Evolutionary conservation across 2,113 vertebrate genomes (phyloP).

Genomic region (Vidua macroura): DNA sequence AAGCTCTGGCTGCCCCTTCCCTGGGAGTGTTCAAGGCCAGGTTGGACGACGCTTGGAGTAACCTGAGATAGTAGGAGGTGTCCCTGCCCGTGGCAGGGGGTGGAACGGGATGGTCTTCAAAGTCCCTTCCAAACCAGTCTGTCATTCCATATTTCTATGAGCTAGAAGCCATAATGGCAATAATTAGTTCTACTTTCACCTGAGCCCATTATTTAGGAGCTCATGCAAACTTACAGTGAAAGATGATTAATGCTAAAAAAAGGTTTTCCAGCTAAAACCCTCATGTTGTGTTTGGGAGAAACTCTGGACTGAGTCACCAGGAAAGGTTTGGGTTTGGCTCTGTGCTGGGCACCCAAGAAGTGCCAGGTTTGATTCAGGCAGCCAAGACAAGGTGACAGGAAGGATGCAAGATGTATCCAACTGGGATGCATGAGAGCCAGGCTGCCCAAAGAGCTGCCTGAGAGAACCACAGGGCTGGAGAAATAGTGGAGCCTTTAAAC

Average conservation of each 20-base stretch:
- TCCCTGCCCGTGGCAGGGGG: neutral
- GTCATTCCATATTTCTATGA: neutral
- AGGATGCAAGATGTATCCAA: neutral
- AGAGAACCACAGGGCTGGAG: neutral
- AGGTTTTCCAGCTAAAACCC: neutral
- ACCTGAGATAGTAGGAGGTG: neutral
- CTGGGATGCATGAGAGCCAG: neutral
- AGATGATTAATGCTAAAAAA: neutral
- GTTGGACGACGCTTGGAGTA: neutral
- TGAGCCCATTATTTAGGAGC: neutral
- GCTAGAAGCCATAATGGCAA: neutral
- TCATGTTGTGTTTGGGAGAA: neutral
- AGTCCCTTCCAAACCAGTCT: neutral
- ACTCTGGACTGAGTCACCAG: neutral
- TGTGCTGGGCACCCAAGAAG: neutral
- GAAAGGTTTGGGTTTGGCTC: neutral
- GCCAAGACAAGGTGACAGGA: accelerated
- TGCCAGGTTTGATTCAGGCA: neutral
- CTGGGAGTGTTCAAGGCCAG: neutral
- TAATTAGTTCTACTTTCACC: neutral
- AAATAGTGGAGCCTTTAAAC: neutral
- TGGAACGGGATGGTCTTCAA: neutral
- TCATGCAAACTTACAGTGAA: accelerated
- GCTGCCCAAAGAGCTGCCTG: neutral
- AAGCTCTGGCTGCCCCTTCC: neutral